These are phyloP conservation scores for Mylabris phalerata DNA, from an alignment of 1,140 invertebrate species.

Conservation along the genomic window DNA sequence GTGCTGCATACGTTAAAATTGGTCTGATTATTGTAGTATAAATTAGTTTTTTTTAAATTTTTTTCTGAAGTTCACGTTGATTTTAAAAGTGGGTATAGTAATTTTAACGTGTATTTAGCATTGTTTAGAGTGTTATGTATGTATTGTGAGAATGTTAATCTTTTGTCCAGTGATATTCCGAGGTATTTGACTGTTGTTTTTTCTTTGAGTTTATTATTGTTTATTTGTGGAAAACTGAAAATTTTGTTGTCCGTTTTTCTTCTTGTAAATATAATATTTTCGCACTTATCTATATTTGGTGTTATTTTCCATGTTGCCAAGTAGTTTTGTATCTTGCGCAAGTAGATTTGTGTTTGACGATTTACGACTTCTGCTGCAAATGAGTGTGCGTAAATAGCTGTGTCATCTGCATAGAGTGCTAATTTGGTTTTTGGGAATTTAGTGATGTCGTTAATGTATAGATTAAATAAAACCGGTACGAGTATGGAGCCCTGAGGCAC, in stretches of 20 bases:
- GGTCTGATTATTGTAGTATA: conserved; percentile 7
- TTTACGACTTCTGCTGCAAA: conserved; percentile 8
- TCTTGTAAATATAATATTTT: conserved; percentile 4
- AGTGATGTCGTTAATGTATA: conserved; percentile 25
- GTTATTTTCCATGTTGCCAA: background rate
- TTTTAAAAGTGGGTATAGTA: conserved; percentile 1
- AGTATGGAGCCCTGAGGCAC: no score
- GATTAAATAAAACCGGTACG: no score
- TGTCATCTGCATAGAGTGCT: no score
- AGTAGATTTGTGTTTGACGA: conserved; percentile 4
- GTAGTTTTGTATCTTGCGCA: no score
- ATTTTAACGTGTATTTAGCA: conserved; percentile 16
- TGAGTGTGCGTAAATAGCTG: conserved; percentile 10
- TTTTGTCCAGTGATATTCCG: conserved; percentile 23
- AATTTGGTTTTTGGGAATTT: conserved; percentile 25
- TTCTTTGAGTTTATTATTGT: conserved; percentile 15
- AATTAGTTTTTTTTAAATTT: conserved; percentile 5
- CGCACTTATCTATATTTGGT: conserved; percentile 11
- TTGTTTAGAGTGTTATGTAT: conserved; percentile 14
- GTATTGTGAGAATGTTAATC: conserved; percentile 20
- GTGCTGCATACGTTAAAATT: background rate
- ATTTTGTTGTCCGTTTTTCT: conserved; percentile 13
- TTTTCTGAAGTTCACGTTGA: background rate
- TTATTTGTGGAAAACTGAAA: conserved; percentile 11
- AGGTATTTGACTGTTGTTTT: conserved; percentile 24